Conservation (phyloP, 2,797 vertebrate genomes). For the Rhinoraja longicauda region DNA sequence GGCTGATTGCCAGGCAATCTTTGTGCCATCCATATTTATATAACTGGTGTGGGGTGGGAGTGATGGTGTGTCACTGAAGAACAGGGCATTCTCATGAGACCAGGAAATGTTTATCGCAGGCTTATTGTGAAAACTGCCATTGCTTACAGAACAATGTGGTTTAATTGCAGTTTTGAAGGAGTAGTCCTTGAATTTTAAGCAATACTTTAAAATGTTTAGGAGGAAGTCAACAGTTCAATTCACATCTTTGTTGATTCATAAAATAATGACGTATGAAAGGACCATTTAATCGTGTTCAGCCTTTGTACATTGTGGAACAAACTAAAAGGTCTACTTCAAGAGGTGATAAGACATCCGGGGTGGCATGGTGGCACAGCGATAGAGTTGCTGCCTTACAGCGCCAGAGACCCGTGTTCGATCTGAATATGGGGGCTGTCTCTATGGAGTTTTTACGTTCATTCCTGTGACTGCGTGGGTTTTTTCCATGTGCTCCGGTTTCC, state of each 20-base stretch:
- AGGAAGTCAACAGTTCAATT: not conserved
- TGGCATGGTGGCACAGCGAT: too few species aligned
- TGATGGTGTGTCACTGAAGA: not conserved
- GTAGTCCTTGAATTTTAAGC: not conserved
- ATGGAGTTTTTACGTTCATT: too few species aligned
- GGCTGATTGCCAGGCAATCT: not conserved
- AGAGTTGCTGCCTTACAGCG: too few species aligned
- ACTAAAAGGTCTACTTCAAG: not conserved
- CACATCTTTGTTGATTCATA: not conserved
- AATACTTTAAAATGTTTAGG: not conserved
- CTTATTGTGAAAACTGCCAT: not conserved
- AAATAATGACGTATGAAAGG: not conserved
- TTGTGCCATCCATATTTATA: not conserved
- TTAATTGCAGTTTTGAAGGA: not conserved
- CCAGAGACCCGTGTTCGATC: too few species aligned
- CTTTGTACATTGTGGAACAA: not conserved
- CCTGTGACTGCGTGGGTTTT: too few species aligned
- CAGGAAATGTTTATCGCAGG: not conserved
- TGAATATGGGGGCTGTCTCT: too few species aligned
- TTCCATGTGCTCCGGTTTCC: too few species aligned
- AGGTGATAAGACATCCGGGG: not conserved
- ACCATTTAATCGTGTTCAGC: not conserved
- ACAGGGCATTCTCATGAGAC: not conserved
- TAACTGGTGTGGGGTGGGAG: too few species aligned
- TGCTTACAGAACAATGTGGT: not conserved